Evolutionary conservation across 2,113 vertebrate species (phyloP).

Genomic region (Pontoporia blainvillei): DNA sequence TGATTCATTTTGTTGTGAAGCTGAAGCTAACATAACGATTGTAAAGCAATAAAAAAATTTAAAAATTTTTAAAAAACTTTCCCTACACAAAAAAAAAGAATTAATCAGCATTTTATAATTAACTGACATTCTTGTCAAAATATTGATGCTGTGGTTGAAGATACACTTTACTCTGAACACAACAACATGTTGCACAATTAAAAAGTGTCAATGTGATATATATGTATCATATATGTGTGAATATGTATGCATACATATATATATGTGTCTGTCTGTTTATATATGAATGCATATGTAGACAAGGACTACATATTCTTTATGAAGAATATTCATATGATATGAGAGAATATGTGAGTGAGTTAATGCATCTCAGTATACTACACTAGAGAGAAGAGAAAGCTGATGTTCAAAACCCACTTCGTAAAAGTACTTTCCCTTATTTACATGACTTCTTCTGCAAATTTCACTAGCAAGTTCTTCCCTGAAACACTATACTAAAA

Average conservation of each 20-base stretch:
- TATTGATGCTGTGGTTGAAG: not conserved
- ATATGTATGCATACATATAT: not conserved
- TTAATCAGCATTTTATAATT: not conserved
- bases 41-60: too few species aligned
- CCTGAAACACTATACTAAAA: constrained; percentile 34
- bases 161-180: not conserved
- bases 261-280: not conserved
- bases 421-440: constrained; percentile 65
- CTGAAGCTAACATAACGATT: too few species aligned
- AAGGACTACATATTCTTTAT: not conserved
- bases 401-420: constrained; percentile 66
- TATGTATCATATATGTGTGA: not conserved
- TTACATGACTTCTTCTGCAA: constrained; percentile 73
- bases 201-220: not conserved
- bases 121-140: not conserved
- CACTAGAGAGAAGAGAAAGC: constrained; percentile 27
- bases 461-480: constrained; percentile 64
- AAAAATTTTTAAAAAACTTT: too few species aligned
- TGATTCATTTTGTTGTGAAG: too few species aligned
- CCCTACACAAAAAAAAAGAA: too few species aligned
- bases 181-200: not conserved
- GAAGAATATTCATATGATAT: not conserved
- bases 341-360: not conserved
- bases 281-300: not conserved
- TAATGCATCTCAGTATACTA: constrained; percentile 22